These are phyloP conservation scores for Corythoichthys haematopterus DNA, from an alignment of 2,113 vertebrate species.

Conservation along the genomic window DNA sequence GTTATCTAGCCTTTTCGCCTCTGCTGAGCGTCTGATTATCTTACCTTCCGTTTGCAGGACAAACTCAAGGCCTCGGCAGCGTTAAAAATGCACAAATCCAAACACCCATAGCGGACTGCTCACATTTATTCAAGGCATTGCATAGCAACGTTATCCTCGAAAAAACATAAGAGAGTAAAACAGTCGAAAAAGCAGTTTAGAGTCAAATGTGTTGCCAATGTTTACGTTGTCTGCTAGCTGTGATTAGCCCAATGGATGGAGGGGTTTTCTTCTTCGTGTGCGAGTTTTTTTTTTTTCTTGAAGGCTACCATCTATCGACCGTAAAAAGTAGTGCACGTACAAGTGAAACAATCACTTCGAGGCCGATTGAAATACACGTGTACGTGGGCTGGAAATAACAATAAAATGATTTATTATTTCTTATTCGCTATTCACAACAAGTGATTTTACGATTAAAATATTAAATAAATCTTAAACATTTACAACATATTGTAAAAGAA, in stretches of 20 bases:
- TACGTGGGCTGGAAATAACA: too few species aligned
- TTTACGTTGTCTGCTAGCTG: slow-evolving; percentile 53
- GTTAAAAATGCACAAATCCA: slow-evolving; percentile 7
- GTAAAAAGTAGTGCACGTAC: rapidly evolving
- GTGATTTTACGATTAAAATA: background rate
- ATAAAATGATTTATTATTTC: too few species aligned
- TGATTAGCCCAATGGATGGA: slow-evolving; percentile 12
- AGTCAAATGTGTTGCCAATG: slow-evolving; percentile 19
- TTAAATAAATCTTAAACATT: too few species aligned
- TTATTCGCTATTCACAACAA: background rate
- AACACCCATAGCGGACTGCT: slow-evolving; percentile 19
- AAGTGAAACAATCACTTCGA: background rate
- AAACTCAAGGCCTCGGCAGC: slow-evolving; percentile 44
- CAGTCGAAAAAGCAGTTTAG: background rate
- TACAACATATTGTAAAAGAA: background rate
- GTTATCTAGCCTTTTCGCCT: background rate
- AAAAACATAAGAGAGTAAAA: background rate
- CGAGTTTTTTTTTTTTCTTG: background rate
- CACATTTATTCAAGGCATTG: background rate
- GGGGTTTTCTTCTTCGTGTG: slow-evolving; percentile 24
- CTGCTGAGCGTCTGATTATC: slow-evolving; percentile 3
- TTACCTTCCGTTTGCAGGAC: slow-evolving; percentile 50
- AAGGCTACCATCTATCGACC: slow-evolving; percentile 29
- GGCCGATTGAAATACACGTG: background rate
- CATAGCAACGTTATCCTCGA: background rate